Evolutionary conservation across 2,888 invertebrate genomes (phyloP).

Genomic region (Ophion costatus): DNA sequence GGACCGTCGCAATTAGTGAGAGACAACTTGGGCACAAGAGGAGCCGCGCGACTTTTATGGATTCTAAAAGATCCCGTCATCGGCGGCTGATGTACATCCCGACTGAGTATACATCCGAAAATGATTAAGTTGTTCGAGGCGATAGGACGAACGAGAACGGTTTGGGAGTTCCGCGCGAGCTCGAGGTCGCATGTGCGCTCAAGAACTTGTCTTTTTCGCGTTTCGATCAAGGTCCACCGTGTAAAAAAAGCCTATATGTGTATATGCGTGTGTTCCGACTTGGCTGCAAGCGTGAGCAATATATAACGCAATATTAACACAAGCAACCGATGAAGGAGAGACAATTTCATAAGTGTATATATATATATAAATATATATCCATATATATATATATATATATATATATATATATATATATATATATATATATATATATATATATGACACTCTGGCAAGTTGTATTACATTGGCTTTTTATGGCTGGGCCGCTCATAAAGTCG

Average conservation of each 20-base stretch:
- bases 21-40: neutral
- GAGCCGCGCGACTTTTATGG: slow-evolving; percentile 38
- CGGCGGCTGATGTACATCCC: slow-evolving; percentile 23
- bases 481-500: slow-evolving; percentile 76
- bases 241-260: neutral
- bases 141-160: slow-evolving; percentile 34
- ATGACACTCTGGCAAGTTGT: slow-evolving; percentile 66
- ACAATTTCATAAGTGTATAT: neutral
- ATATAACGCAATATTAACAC: slow-evolving; percentile 35
- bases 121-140: slow-evolving; percentile 56
- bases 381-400: slow-evolving; percentile 33
- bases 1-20: neutral
- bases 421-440: slow-evolving; percentile 26
- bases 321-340: slow-evolving; percentile 23
- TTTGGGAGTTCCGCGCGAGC: slow-evolving; percentile 27
- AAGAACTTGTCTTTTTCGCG: slow-evolving; percentile 53
- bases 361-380: slow-evolving; percentile 25
- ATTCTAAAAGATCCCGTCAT: slow-evolving; percentile 38
- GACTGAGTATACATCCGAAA: slow-evolving; percentile 20
- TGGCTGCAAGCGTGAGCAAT: slow-evolving; percentile 21
- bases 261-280: neutral
- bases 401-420: slow-evolving; percentile 27
- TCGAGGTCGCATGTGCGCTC: slow-evolving; percentile 34
- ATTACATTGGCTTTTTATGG: slow-evolving; percentile 71
- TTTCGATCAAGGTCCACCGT: slow-evolving; percentile 39